phyloP scores from a whole-genome alignment of 2,888 invertebrate genomes.

The Noctua pronuba region DNA sequence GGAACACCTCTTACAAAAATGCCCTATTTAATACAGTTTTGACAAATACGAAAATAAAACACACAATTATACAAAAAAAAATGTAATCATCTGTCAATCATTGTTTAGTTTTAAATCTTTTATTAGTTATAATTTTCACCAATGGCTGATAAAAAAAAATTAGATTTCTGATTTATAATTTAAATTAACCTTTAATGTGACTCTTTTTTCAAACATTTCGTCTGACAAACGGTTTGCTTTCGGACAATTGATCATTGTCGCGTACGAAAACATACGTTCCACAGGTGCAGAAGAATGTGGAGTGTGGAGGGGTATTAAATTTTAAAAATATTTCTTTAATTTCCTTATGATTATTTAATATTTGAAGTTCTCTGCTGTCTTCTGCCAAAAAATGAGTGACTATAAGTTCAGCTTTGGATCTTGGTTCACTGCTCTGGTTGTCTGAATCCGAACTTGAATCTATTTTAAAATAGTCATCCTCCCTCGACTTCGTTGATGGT shows the following conservation, averaged over 20 bases:
- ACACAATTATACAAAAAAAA: too few species aligned
- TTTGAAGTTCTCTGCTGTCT: slow-evolving; percentile 32
- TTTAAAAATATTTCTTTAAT: slow-evolving; percentile 35
- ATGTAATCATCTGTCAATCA: too few species aligned
- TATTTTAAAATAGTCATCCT: slow-evolving; percentile 9
- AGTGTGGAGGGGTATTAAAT: slow-evolving; percentile 33
- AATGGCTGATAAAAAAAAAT: too few species aligned
- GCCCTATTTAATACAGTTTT: too few species aligned
- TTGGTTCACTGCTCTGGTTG: slow-evolving; percentile 27
- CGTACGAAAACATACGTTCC: slow-evolving; percentile 37
- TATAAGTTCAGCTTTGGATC: slow-evolving; percentile 30
- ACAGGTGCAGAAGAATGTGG: background rate
- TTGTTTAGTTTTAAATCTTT: too few species aligned
- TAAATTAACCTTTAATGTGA: too few species aligned
- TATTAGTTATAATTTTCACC: too few species aligned
- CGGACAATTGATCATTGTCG: slow-evolving; percentile 32
- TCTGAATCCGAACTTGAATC: slow-evolving; percentile 43
- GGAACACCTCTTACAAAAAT: too few species aligned
- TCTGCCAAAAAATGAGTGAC: slow-evolving; percentile 35
- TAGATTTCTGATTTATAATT: too few species aligned
- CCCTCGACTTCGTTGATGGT: too few species aligned
- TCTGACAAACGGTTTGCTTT: slow-evolving; percentile 28
- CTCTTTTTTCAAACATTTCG: background rate
- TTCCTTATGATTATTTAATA: slow-evolving; percentile 29
- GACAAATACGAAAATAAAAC: too few species aligned